Percentiles rank a stretch among this genome's conserved stretches.
These are phyloP conservation scores for Trachelus iudaicus DNA, from an alignment of 2,888 invertebrate genomes.

Conservation along the genomic window DNA sequence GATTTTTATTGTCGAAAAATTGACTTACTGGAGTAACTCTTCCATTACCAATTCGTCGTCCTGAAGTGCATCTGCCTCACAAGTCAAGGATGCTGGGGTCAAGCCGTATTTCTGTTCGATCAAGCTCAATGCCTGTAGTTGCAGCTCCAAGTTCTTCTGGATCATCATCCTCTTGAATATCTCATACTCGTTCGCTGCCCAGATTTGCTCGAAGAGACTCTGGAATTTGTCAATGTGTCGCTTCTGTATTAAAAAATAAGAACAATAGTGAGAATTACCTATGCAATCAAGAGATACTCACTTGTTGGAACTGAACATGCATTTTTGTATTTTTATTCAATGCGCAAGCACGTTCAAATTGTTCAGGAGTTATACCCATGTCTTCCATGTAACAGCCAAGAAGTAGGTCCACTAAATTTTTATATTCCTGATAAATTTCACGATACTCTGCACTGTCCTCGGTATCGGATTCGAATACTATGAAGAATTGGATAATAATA, in stretches of 20 bases:
- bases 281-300: slow-evolving; percentile 40
- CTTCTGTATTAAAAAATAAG: background rate
- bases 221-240: slow-evolving; percentile 42
- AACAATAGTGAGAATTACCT: background rate
- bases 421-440: slow-evolving; percentile 85
- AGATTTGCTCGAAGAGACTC: slow-evolving; percentile 80
- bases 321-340: slow-evolving; percentile 64
- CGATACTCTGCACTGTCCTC: slow-evolving; percentile 81
- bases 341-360: slow-evolving; percentile 85
- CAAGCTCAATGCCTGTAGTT: slow-evolving; percentile 87
- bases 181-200: slow-evolving; percentile 92
- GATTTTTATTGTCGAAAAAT: background rate
- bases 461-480: slow-evolving; percentile 87
- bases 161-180: slow-evolving; percentile 94
- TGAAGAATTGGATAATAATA: slow-evolving; percentile 38
- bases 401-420: slow-evolving; percentile 90
- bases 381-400: slow-evolving; percentile 94
- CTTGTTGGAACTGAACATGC: slow-evolving; percentile 70
- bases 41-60: slow-evolving; percentile 72
- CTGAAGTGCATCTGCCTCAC: slow-evolving; percentile 52
- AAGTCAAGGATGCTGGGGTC: slow-evolving; percentile 72
- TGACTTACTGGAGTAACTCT: slow-evolving; percentile 70
- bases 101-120: slow-evolving; percentile 82
- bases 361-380: slow-evolving; percentile 86
- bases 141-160: slow-evolving; percentile 90